A percentile compares a stretch with the other conserved stretches of the same genome.
phyloP scores from a whole-genome alignment of 1,140 invertebrate species.

The Lysiphlebus fabarum region DNA sequence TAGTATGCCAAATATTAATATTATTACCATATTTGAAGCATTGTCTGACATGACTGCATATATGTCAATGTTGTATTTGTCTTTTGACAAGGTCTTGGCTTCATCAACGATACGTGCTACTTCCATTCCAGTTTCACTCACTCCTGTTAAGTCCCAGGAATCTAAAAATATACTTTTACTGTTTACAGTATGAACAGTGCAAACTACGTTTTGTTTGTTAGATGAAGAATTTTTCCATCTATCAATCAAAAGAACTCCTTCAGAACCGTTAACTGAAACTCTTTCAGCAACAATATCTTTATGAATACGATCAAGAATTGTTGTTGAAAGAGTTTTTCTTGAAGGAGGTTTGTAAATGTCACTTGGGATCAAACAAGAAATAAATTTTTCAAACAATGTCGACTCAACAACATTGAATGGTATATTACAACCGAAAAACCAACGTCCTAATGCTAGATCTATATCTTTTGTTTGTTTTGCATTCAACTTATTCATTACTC shows the following conservation, averaged over 20 bases:
- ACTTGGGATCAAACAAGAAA: neutral
- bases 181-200: constrained; percentile 10
- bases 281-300: neutral
- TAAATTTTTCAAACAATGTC: neutral
- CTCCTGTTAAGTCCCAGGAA: constrained; percentile 10
- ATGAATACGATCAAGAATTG: neutral
- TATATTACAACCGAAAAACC: no score
- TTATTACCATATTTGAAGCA: constrained; percentile 19
- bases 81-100: constrained; percentile 10
- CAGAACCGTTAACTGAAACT: neutral
- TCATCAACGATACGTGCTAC: constrained; percentile 10
- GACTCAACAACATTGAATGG: no score
- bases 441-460: no score
- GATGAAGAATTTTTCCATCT: constrained; percentile 5
- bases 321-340: constrained; percentile 10
- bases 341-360: neutral
- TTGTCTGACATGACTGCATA: constrained; percentile 23
- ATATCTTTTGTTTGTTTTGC: no score
- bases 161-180: constrained; percentile 6
- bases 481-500: no score
- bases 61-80: constrained; percentile 20
- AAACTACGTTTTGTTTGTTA: constrained; percentile 11
- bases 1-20: constrained; percentile 21
- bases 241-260: constrained; percentile 7
- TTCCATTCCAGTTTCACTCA: neutral